Evolutionary conservation across 2,888 invertebrate species (phyloP), one percentile per base, ranked within the genome.

Genomic region (Ypsolopha scabrella): DNA sequence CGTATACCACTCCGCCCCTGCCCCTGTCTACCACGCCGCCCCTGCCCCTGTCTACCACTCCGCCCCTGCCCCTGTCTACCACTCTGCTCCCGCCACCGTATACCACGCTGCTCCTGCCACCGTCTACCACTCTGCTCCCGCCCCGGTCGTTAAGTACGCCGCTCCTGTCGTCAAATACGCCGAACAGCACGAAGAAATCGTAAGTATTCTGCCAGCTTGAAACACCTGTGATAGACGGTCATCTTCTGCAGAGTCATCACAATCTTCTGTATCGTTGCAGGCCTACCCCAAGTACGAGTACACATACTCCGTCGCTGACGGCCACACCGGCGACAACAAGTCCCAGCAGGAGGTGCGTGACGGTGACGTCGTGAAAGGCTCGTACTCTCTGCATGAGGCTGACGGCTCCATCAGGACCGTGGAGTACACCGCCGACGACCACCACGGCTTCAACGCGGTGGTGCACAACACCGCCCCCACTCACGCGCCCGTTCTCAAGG

Each of bases 261-360:
- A n/a, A 9, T 39, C 39, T 39, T 39, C 9, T 39, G 3, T 47
- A 34, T 24, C 8, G 11, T 57, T 48, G 6, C 60, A 82, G 79
- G 70, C 82, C 1, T 67, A 81, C 68, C 85, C 85, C 56, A 77
- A 76, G 62, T 86, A 85, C 68, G 80, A 87, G 61, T 88, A 77
- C 78, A 76, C 73, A 53, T 89, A 89, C 76, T 87, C 87, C 34
- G 88, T 89, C 1, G 77, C 86, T 57, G 89, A 89, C 64, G 74
- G 80, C 34, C 87, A 88, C 70, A 88, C 88, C 65, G 88, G 88
- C 46, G 89, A 89, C 75, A 78, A 85, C 71, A 88, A 88, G 73
- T 76, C 79, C 54, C 88, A 88, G 68, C 82, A 87, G 56, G 89
- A 89, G 65, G 61, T 65, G 54, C 78, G 83, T 57, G 88, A 88